A percentile compares a stretch with the other conserved stretches of the same genome.
phyloP scores from a whole-genome alignment of 2,888 invertebrate species.

The Chymomyza amoena region DNA sequence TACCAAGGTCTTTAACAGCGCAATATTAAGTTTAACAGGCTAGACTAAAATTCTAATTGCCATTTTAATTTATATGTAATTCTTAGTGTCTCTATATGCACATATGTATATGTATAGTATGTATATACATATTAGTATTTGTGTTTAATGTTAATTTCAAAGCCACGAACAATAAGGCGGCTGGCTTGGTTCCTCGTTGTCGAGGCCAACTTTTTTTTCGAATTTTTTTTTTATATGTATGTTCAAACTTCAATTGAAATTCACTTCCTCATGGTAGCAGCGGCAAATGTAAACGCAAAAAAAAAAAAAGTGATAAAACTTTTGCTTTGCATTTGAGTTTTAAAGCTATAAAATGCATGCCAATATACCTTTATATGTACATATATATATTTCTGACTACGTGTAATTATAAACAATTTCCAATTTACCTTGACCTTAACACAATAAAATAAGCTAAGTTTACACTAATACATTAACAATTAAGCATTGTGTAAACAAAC shows the following conservation, averaged over 20 bases:
- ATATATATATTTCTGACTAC: slow-evolving; percentile 18
- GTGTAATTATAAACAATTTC: slow-evolving; percentile 66
- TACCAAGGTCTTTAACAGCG: neutral
- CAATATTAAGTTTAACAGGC: neutral
- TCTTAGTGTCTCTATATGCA: neutral
- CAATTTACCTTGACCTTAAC: slow-evolving; percentile 75
- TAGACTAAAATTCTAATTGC: slow-evolving; percentile 32
- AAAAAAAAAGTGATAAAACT: slow-evolving; percentile 16
- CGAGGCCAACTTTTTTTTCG: slow-evolving; percentile 48
- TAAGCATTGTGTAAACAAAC: slow-evolving; percentile 18
- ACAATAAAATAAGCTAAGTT: slow-evolving; percentile 60
- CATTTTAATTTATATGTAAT: slow-evolving; percentile 2
- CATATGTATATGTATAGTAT: too few species aligned
- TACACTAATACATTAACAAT: neutral
- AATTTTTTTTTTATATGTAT: slow-evolving; percentile 4
- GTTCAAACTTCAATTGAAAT: slow-evolving; percentile 46
- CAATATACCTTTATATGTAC: neutral
- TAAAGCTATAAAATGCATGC: neutral
- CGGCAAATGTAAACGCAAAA: slow-evolving; percentile 5
- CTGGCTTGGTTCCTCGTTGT: slow-evolving; percentile 15
- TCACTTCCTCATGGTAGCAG: slow-evolving; percentile 55
- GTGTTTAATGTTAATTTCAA: slow-evolving; percentile 1
- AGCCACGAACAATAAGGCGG: slow-evolving; percentile 2
- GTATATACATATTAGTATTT: neutral
- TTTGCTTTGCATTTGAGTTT: slow-evolving; percentile 37